Base-by-base conservation (phyloP, 1,140 invertebrate species). In the Pteromalus puparum region DNA sequence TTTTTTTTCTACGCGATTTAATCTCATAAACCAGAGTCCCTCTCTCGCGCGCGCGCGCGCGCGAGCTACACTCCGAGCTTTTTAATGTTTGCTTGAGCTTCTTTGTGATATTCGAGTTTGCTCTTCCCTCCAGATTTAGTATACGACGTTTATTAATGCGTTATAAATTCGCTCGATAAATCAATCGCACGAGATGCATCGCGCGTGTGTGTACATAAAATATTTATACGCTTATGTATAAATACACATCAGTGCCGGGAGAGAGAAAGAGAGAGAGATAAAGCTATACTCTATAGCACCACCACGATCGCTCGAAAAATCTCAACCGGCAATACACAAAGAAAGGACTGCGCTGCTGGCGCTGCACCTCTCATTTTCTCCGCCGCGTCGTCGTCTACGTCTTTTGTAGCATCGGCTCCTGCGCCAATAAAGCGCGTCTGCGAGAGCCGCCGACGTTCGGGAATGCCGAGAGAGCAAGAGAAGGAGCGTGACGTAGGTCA, bases 371-470 rank as follows among this genome's bases (percentile, higher is more conserved):
- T 82, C 81, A 82, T 76, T 82, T 82, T 82, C 73, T n/a, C 46
- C 79, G 68, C 24, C 42, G 38, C 46, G 18, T 26, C 65, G 18
- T 26, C 24, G 38, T 1, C 38, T 6, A 73, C 70, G 80, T 38
- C 42, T 83, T 48, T 68, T 83, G 61, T 83, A 68, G 68, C 30
- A 26, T 61, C 53, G 53, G 21, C 74, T 70, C 61, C 24, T 34
- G 68, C 61, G 81, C 34, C 81, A 83, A 83, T 83, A 83, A 83
- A 77, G 30, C 53, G 53, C 74, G 65, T 75, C 81, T 82, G 73
- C 70, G 74, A 13, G 26, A 2, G 42, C n/a, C n/a, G 53, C 61
- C 28, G 65, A 24, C 65, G 34, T 38, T 81, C 76, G 53, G 4
- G 42, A 67, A 67, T 67, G 24, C 3, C 2, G 72, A 38, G 38